Base-by-base conservation (phyloP, 1,140 invertebrate species). In the Saccostrea cuccullata region DNA sequence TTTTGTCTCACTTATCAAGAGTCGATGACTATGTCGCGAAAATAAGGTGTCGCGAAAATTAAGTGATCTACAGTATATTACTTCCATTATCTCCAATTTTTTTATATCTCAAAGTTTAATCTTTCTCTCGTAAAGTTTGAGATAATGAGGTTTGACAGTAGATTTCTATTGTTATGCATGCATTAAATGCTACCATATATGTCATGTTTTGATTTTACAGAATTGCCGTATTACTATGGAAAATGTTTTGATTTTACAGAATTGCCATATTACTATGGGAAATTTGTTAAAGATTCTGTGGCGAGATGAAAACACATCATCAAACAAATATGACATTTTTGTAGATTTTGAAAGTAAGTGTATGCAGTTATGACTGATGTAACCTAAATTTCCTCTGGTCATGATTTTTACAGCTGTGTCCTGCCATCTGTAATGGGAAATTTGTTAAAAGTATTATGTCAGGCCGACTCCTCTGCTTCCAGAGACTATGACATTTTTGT, bases 341-440 rank as follows among this genome's bases (percentile, higher is more conserved):
- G 87, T 88, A 55, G 84, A 88, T 86, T 88, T 88, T 88, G 87
- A 88, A 83, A 88, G 87, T 88, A 88, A 86, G 84, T 88, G 26
- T 67, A 64, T 40, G n/a, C 30, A 12, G 12, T 85, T 17, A 20
- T 64, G 36, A 85, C 67, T 26, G 55, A 17, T 83, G 47, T 55
- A 55, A 55, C 12, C 82, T 84, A 20, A 84, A 55, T 84, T 84
- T 84, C 40, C 40, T 55, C 82, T 84, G 40, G 40, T 84, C 55
- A n/a, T 77, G 70, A 77, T 77, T 77, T 77, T 77, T 77, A 11
- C 70, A 77, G 70, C 70, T 77, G 70, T 77, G 30, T 77, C 70
- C 82, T 77, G 70, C 26, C 70, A 36, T 30, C 82, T 73, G 83
- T 36, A 55, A 90, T 90, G 89, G 89, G 89, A 85, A 90, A 90